Evolutionary conservation across 37 sponge, comb jelly and placozoan genomes (phyloP).

Genomic region (Halisarca cf. caerulea): DNA sequence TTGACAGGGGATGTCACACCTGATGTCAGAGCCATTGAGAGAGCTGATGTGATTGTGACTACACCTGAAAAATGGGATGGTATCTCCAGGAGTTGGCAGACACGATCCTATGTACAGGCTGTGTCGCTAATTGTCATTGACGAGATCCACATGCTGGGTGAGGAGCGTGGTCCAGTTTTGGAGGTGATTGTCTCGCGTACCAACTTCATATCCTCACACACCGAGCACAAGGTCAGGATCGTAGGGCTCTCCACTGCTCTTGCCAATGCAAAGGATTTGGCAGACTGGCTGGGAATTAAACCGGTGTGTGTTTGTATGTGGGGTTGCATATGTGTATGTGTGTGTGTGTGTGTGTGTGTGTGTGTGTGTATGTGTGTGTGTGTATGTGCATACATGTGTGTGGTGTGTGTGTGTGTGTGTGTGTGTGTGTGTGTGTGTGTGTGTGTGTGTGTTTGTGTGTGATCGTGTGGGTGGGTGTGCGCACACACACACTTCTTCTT

Average conservation of each 20-base stretch:
- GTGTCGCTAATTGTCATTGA: conserved; percentile 92
- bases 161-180: conserved; percentile 96
- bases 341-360: too few relatives aligned
- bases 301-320: conserved; percentile 27
- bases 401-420: conserved; percentile 40
- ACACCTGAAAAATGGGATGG: conserved; percentile 99
- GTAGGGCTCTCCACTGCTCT: conserved; percentile 96
- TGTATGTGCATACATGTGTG: too few relatives aligned
- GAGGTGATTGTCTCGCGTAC: conserved; percentile 98
- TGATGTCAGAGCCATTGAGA: conserved; percentile 85
- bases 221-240: conserved; percentile 78
- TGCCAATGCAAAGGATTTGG: conserved; percentile 96
- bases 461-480: too few relatives aligned
- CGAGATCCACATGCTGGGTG: conserved; percentile 98
- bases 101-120: conserved; percentile 79
- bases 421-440: conserved; percentile 1
- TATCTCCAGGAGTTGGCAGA: conserved; percentile 97
- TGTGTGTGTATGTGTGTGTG: too few relatives aligned
- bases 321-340: too few relatives aligned
- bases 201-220: conserved; percentile 98
- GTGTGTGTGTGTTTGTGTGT: conserved; percentile 26
- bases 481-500: background rate
- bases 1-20: conserved; percentile 96
- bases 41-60: conserved; percentile 95
- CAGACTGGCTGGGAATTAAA: conserved; percentile 92